Evolutionary conservation across 2,797 vertebrate species (phyloP).

Genomic region (Telmatherina bonti): DNA sequence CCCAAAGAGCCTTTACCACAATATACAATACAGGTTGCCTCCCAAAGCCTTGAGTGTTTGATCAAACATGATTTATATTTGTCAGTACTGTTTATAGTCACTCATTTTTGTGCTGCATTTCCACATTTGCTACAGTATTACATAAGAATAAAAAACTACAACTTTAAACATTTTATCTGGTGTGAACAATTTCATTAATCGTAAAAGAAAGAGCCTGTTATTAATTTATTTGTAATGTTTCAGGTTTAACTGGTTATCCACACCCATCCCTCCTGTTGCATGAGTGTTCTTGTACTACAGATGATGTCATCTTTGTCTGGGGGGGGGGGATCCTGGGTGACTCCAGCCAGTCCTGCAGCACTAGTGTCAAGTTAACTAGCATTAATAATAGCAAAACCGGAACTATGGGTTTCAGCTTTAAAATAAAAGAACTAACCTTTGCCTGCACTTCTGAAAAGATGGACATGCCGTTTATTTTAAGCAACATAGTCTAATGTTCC

Average conservation of each 20-base stretch:
- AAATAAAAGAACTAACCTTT: slow-evolving; percentile 9
- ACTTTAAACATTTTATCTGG: not conserved
- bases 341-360: slow-evolving; percentile 52
- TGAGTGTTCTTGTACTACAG: slow-evolving; percentile 58
- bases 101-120: not conserved
- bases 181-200: not conserved
- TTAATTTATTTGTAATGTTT: not conserved
- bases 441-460: not conserved
- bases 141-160: not conserved
- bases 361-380: slow-evolving; percentile 14
- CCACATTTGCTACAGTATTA: not conserved
- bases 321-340: slow-evolving; percentile 61
- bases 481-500: not conserved
- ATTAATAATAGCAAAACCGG: slow-evolving; percentile 9
- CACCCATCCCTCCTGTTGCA: slow-evolving; percentile 74
- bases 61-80: not conserved
- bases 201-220: not conserved
- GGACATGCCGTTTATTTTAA: too few species aligned
- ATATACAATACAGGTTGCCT: too few species aligned
- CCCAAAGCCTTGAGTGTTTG: too few species aligned
- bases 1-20: too few species aligned
- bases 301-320: slow-evolving; percentile 85
- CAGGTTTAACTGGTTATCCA: slow-evolving; percentile 34
- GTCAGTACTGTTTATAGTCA: not conserved
- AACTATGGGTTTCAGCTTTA: slow-evolving; percentile 10